A percentile compares a stretch with the other conserved stretches of the same genome.
Evolutionary conservation across 2,888 invertebrate species (phyloP).

Genomic region (Mycogona germanica): DNA sequence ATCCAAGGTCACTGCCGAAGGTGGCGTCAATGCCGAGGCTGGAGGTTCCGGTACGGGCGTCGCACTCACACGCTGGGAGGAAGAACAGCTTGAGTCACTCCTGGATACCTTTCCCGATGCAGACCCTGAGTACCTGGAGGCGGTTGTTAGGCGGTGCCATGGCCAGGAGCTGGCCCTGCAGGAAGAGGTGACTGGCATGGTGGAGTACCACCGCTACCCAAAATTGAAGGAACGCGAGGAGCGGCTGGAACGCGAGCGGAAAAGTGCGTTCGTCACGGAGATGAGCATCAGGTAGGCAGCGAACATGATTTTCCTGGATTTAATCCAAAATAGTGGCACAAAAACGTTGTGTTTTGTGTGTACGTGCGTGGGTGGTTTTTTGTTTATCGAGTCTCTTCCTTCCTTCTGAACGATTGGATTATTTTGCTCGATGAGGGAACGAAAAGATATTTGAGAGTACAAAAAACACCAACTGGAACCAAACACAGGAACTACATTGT

Average conservation of each 20-base stretch:
- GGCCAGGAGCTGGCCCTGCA: not conserved
- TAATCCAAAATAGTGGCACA: no score
- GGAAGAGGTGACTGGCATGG: not conserved
- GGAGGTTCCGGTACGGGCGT: not conserved
- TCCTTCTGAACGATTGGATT: no score
- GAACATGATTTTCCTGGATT: not conserved
- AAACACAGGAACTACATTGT: no score
- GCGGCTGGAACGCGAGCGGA: not conserved
- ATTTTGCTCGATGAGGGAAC: no score
- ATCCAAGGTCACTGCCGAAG: no score
- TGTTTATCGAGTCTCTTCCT: no score
- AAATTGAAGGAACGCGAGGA: slow-evolving; percentile 3
- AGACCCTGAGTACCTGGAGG: slow-evolving; percentile 5
- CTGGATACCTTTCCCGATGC: slow-evolving; percentile 10
- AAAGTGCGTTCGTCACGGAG: not conserved
- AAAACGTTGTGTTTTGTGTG: no score
- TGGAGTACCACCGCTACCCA: slow-evolving; percentile 1
- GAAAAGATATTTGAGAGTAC: no score
- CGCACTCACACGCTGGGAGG: not conserved
- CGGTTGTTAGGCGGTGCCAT: not conserved
- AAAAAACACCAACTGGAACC: no score
- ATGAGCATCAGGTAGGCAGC: not conserved
- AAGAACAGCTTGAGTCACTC: not conserved
- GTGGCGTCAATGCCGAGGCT: no score
- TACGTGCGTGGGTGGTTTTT: no score